Conservation (phyloP, 2,888 invertebrate species). For the Idaea aversata region DNA sequence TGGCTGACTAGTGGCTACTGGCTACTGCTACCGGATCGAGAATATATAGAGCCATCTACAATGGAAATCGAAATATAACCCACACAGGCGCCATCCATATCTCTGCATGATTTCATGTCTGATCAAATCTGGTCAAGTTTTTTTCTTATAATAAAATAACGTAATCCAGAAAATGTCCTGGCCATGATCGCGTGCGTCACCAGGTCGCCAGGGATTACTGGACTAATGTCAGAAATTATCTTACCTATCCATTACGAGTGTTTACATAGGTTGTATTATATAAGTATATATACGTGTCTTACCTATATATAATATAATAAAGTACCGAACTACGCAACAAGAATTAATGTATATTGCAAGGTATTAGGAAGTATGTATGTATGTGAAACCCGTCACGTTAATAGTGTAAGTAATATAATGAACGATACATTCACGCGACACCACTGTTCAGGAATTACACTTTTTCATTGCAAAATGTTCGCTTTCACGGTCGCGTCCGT, state of each 20-base stretch:
- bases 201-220: too few species aligned
- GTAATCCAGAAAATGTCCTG: too few species aligned
- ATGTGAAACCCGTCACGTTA: background rate
- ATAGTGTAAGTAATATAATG: background rate
- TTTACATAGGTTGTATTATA: too few species aligned
- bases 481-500: slow-evolving; percentile 70
- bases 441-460: slow-evolving; percentile 39
- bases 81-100: too few species aligned
- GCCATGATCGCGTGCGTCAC: too few species aligned
- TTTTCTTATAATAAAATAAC: background rate
- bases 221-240: too few species aligned
- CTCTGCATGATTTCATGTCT: too few species aligned
- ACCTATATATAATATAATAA: too few species aligned
- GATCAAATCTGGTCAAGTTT: background rate
- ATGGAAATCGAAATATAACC: too few species aligned
- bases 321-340: background rate
- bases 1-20: too few species aligned
- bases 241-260: too few species aligned
- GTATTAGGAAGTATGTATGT: background rate
- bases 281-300: too few species aligned
- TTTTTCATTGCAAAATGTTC: slow-evolving; percentile 55
- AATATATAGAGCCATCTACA: background rate
- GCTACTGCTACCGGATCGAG: background rate
- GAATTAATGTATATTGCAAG: background rate
- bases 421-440: background rate